Conservation (phyloP, 2,888 invertebrate genomes). For the Cosmopolites sordidus region DNA sequence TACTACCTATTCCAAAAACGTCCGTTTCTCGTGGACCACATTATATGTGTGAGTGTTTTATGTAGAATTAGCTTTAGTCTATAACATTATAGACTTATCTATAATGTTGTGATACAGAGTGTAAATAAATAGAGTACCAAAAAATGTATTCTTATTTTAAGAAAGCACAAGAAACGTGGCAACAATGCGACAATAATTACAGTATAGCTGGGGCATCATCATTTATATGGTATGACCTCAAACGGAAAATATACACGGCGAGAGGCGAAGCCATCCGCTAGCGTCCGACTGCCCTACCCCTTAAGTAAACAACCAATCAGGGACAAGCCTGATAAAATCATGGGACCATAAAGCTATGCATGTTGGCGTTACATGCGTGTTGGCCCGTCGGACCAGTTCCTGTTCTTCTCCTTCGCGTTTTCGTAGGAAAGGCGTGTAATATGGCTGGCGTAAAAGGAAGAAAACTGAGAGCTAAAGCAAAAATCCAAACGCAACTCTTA, state of each 20-base stretch:
- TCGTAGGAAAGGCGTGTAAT: too few species aligned
- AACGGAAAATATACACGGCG: conserved; percentile 24
- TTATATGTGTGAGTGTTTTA: too few species aligned
- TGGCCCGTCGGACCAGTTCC: conserved; percentile 28
- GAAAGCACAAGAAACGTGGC: neutral
- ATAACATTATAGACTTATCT: too few species aligned
- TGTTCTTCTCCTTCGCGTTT: neutral
- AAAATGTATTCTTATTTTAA: too few species aligned
- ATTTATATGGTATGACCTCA: conserved; percentile 26
- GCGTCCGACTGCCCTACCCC: conserved; percentile 40
- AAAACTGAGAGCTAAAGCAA: too few species aligned
- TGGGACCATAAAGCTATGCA: conserved; percentile 49
- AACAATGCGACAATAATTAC: conserved; percentile 14
- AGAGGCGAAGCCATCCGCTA: conserved; percentile 17
- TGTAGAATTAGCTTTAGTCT: too few species aligned
- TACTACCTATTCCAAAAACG: too few species aligned
- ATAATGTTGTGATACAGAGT: too few species aligned
- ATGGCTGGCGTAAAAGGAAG: too few species aligned
- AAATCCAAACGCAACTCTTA: too few species aligned
- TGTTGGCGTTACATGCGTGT: conserved; percentile 46
- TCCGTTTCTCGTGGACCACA: too few species aligned
- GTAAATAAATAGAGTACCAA: too few species aligned
- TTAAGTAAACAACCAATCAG: conserved; percentile 50
- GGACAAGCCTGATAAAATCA: conserved; percentile 49
- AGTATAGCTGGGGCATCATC: conserved; percentile 18